Conservation (phyloP, 2,113 vertebrate species). For the Aphyosemion australe region DNA sequence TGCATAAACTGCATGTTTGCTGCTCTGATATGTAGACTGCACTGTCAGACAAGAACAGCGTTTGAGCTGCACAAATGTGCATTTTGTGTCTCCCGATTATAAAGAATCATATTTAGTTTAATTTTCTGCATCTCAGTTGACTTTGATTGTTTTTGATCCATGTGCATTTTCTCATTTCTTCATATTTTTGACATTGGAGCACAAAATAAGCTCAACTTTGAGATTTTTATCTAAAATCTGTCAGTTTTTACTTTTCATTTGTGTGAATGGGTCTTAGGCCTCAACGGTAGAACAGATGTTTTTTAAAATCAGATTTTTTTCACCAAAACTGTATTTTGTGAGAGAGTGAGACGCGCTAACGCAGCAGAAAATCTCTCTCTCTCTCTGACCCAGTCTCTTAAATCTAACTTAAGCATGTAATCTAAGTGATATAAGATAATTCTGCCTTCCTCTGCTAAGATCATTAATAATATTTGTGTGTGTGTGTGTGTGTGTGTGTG, state of each 20-base stretch:
- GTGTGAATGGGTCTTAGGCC: neutral
- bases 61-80: neutral
- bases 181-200: no score
- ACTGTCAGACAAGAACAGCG: no score
- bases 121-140: no score
- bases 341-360: neutral
- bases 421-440: constrained; percentile 31
- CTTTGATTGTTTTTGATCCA: no score
- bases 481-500: constrained; percentile 12
- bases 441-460: constrained; percentile 26
- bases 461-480: constrained; percentile 37
- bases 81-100: no score
- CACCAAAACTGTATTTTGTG: neutral
- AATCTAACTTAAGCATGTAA: constrained; percentile 32
- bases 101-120: no score
- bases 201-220: neutral
- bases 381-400: constrained; percentile 7
- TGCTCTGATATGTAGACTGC: no score
- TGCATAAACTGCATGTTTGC: no score
- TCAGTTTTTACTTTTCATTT: neutral
- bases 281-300: neutral
- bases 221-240: neutral
- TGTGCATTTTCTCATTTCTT: no score
- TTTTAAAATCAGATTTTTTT: neutral
- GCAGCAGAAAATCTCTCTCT: neutral